A percentile compares a stretch with the other conserved stretches of the same genome.
These are phyloP conservation scores for Nettapus auritus DNA, from an alignment of 2,113 vertebrate genomes.

Conservation along the genomic window DNA sequence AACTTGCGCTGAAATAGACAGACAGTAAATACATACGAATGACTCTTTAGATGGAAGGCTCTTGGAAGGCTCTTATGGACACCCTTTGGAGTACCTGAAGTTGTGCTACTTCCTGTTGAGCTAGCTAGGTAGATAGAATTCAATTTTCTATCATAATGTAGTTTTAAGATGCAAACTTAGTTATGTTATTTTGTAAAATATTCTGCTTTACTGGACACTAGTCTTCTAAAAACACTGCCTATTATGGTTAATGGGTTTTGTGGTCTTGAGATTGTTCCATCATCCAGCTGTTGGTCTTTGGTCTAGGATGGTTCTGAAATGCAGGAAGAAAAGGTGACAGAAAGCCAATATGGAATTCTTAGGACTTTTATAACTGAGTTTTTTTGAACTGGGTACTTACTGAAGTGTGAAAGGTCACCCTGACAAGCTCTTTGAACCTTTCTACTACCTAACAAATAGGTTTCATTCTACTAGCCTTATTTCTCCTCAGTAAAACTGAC, in stretches of 20 bases:
- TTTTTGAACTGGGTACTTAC: not conserved
- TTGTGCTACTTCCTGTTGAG: not conserved
- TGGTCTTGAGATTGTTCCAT: not conserved
- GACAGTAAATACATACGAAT: not conserved
- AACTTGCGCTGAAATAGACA: not conserved
- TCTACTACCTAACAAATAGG: not conserved
- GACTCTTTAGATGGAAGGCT: not conserved
- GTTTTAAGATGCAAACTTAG: not conserved
- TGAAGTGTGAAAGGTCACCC: not conserved
- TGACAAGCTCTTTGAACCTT: not conserved
- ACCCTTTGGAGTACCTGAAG: not conserved
- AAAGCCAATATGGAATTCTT: not conserved
- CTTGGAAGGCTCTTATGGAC: not conserved
- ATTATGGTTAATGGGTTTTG: not conserved
- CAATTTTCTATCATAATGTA: not conserved
- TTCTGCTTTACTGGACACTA: not conserved
- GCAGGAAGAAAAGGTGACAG: not conserved
- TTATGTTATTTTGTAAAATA: not conserved
- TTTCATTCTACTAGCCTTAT: not conserved
- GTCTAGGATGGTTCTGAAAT: not conserved
- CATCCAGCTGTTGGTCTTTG: not conserved
- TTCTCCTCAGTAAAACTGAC: not conserved
- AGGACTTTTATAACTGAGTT: not conserved
- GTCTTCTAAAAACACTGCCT: not conserved
- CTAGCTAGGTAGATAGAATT: not conserved